These are phyloP conservation scores for Castor canadensis DNA, from an alignment of 2,113 vertebrate species.

Conservation along the genomic window DNA sequence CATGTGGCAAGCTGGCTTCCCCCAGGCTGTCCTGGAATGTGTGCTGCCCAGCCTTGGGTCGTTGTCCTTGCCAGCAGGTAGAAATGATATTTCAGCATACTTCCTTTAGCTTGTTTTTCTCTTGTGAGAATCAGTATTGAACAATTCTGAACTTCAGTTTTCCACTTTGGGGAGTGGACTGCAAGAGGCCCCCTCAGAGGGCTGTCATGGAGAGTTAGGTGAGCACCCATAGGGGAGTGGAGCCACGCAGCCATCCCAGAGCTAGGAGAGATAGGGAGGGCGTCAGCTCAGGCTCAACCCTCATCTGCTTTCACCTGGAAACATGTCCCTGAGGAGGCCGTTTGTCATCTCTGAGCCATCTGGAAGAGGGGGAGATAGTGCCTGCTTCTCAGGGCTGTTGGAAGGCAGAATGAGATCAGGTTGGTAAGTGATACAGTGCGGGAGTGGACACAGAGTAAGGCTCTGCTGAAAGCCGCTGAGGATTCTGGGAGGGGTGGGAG, in stretches of 20 bases:
- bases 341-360: not conserved
- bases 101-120: not conserved
- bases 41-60: not conserved
- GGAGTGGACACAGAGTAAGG: not conserved
- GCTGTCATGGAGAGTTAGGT: accelerated
- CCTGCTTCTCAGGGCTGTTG: not conserved
- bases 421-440: not conserved
- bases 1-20: accelerated
- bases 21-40: not conserved
- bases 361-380: not conserved
- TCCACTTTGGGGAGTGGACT: not conserved
- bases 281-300: accelerated
- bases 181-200: accelerated
- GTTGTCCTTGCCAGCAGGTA: not conserved
- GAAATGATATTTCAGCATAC: accelerated
- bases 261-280: accelerated
- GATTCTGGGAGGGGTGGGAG: too few relatives aligned
- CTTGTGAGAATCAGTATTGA: not conserved
- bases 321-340: not conserved
- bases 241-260: accelerated
- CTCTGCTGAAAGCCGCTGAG: too few relatives aligned
- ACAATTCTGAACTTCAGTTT: not conserved
- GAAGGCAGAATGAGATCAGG: not conserved
- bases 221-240: not conserved
- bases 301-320: not conserved